Percentiles rank a stretch among this genome's conserved stretches.
Evolutionary conservation across 1,140 invertebrate genomes (phyloP).

Genomic region (Brachionus asplanchnoidis): DNA sequence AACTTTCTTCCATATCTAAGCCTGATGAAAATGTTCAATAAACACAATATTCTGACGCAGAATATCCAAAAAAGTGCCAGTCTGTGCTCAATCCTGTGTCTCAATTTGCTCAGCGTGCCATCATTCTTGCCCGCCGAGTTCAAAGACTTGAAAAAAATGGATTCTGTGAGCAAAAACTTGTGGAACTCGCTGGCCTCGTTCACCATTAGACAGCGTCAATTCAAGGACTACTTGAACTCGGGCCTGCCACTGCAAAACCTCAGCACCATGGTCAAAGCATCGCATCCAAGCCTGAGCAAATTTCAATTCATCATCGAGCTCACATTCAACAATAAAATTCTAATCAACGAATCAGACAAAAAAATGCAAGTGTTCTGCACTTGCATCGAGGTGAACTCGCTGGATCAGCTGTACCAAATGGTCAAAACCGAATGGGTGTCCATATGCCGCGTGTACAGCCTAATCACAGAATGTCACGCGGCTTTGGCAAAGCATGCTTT

Average conservation of each 20-base stretch:
- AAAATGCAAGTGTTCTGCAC: background rate
- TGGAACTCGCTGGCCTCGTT: conserved; percentile 20
- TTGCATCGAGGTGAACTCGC: conserved; percentile 16
- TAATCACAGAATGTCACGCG: background rate
- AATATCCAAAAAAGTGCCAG: background rate
- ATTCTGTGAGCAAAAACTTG: background rate
- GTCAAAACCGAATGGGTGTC: conserved; percentile 31
- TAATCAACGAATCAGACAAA: background rate
- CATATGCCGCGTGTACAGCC: conserved; percentile 18
- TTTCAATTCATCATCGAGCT: conserved; percentile 23
- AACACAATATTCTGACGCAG: background rate
- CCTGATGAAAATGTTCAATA: conserved; percentile 21
- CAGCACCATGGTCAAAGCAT: background rate
- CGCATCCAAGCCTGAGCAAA: background rate
- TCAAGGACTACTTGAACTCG: conserved; percentile 33
- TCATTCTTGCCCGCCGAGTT: background rate
- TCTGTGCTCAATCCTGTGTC: background rate
- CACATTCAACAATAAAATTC: background rate
- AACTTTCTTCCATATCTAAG: background rate
- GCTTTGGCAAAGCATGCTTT: background rate
- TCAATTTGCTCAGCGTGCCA: conserved; percentile 13
- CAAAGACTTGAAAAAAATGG: background rate
- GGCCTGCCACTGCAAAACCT: background rate
- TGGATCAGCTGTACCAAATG: background rate
- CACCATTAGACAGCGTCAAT: conserved; percentile 1